Conservation (phyloP, 2,113 vertebrate species). For the Hemibagrus wyckioides region DNA sequence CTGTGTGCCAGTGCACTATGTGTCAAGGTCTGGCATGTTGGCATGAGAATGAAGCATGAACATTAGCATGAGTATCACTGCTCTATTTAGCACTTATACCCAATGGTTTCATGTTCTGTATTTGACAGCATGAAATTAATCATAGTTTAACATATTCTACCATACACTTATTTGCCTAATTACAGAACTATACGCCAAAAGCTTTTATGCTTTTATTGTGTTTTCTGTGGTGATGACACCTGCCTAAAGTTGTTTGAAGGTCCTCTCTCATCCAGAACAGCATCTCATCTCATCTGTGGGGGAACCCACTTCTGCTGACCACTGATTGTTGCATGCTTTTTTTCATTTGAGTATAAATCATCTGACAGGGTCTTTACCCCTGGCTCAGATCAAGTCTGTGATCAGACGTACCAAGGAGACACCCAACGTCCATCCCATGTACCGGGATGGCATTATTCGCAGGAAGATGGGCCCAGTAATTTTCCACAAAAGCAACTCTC, state of each 20-base stretch:
- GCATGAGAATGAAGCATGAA: conserved; percentile 37
- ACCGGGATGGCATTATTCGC: conserved; percentile 84
- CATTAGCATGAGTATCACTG: not conserved
- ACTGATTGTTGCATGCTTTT: conserved; percentile 16
- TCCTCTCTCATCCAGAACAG: not conserved
- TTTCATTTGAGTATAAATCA: conserved; percentile 13
- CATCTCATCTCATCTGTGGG: not conserved
- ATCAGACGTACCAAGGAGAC: conserved; percentile 95
- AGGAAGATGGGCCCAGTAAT: conserved; percentile 86
- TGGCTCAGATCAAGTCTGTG: conserved; percentile 89
- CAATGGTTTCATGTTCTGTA: not conserved
- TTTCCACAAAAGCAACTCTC: conserved; percentile 86
- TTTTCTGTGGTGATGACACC: not conserved
- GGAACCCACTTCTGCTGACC: not conserved
- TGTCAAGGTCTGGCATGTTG: conserved; percentile 1
- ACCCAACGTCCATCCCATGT: conserved; percentile 91
- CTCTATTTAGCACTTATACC: not conserved
- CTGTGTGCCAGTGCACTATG: conserved; percentile 5
- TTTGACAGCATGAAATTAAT: not conserved
- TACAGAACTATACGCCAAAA: not conserved
- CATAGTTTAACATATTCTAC: not conserved
- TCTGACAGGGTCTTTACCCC: conserved; percentile 48
- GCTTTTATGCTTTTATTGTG: not conserved
- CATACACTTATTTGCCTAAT: not conserved
- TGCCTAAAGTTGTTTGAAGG: not conserved